Evolutionary conservation across 2,797 vertebrate genomes (phyloP).

Genomic region (Lithobates pipiens): DNA sequence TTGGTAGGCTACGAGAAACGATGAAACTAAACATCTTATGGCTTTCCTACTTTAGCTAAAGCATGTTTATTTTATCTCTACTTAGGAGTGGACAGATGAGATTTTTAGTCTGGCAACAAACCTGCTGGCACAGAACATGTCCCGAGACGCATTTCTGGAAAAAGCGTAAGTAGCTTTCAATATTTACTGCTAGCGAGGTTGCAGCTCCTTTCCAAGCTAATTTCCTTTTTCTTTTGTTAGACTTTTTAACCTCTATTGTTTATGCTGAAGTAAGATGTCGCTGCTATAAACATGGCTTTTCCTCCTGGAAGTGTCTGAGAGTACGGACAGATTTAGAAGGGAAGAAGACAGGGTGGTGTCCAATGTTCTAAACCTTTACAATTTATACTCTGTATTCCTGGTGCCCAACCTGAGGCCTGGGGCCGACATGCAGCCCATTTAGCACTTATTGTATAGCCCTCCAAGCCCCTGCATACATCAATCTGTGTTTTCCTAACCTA

Average conservation of each 20-base stretch:
- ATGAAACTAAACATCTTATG: conserved; percentile 58
- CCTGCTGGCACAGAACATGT: conserved; percentile 95
- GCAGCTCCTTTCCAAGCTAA: conserved; percentile 67
- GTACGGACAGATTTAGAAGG: background rate
- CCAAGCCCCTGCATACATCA: too few species aligned
- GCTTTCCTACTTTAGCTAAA: conserved; percentile 61
- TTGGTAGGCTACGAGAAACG: conserved; percentile 41
- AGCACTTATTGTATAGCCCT: too few species aligned
- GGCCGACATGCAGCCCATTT: too few species aligned
- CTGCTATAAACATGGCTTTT: conserved; percentile 69
- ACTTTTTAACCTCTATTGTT: conserved; percentile 70
- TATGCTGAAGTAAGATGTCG: conserved; percentile 65
- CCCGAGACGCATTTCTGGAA: conserved; percentile 92
- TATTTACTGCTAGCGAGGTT: conserved; percentile 64
- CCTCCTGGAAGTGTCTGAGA: conserved; percentile 60
- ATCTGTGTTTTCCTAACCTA: too few species aligned
- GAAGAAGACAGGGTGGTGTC: background rate
- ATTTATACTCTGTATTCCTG: background rate
- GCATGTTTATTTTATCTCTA: conserved; percentile 67
- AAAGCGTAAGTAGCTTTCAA: conserved; percentile 86
- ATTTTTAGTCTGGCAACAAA: conserved; percentile 95
- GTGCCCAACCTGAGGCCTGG: too few species aligned
- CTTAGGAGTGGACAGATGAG: conserved; percentile 95
- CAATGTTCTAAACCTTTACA: background rate
- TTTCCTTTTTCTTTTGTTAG: conserved; percentile 70